Evolutionary conservation across 2,797 vertebrate genomes (phyloP), one percentile per base, ranked within the genome.

Genomic region (Phoebastria nigripes): DNA sequence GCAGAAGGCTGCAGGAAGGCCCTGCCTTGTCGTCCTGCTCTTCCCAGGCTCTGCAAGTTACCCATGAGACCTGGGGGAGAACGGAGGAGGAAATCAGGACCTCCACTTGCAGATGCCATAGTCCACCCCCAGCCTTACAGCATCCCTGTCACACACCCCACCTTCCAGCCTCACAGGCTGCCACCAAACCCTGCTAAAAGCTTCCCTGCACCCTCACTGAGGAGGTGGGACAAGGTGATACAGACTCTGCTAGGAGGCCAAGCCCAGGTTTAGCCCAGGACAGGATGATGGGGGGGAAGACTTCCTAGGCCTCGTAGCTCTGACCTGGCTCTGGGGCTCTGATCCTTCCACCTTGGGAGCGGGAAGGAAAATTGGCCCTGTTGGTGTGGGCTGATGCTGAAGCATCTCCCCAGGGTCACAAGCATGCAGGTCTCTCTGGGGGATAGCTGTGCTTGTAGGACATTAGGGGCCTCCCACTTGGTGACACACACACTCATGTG

Each of bases 1-100:
- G 92, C 89, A 76, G 83, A 94, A 86, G 81, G 81, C 94, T 85
- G 78, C 70, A 37, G 80, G 37, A 90, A 66, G 4, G 42, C 20
- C n/a, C 31, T 66, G 46, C 47, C 42, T 83, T 8, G 13, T 33
- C 15, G 0, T 19, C 31, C 47, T n/a, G 49, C 25, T 51, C 51
- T 55, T 69, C 35, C 9, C 31, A 14, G 22, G 20, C 42, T 52
- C 44, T 22, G 18, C 0, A 4, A 54, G 12, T 10, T 54, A 11
- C 0, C 33, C 7, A 0, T 2, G 42, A 54, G 39, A 51, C 19
- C 8, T 12, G 31, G 9, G 29, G 29, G 35, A 59, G 25, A 41
- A 13, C 0, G 0, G 29, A 46, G 42, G n/a, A 76, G 21, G 42
- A 79, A 84, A 41, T 21, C 25, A 6, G 37, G 46, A 65, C 22